These are phyloP conservation scores for Sebastes alutus DNA, from an alignment of 2,797 vertebrate genomes.

Conservation along the genomic window DNA sequence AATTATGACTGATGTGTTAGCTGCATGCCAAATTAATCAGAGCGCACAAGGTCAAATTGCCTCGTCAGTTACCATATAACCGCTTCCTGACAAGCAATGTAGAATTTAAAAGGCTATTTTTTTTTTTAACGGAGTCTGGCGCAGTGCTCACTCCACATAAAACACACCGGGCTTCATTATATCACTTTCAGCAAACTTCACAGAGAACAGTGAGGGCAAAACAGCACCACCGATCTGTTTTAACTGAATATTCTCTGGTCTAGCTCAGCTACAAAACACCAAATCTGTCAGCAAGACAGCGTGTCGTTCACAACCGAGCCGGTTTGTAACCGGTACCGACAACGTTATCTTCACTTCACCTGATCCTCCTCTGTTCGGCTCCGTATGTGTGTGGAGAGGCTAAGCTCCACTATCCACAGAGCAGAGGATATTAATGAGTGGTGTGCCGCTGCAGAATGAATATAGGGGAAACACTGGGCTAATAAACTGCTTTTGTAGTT, in stretches of 20 bases:
- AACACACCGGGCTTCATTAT: background rate
- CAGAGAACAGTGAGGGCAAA: background rate
- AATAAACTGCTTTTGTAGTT: background rate
- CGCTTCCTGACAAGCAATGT: background rate
- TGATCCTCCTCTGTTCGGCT: background rate
- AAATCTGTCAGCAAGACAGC: too few species aligned
- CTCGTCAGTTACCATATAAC: background rate
- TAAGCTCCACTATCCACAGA: background rate
- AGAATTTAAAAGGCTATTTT: background rate
- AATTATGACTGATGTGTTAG: background rate
- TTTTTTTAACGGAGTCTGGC: background rate
- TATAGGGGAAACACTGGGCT: background rate
- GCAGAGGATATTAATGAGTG: background rate
- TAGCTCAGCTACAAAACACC: background rate
- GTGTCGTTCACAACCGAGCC: background rate
- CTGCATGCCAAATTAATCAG: background rate
- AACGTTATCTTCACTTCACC: background rate
- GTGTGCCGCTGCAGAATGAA: background rate
- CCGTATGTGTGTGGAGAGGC: background rate
- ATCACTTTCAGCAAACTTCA: background rate
- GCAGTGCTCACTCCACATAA: background rate
- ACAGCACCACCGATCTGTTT: background rate
- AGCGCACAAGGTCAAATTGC: background rate
- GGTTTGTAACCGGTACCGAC: background rate
- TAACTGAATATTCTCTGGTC: background rate